These are phyloP conservation scores for Atethmia centrago DNA, from an alignment of 2,888 invertebrate species.

Conservation along the genomic window DNA sequence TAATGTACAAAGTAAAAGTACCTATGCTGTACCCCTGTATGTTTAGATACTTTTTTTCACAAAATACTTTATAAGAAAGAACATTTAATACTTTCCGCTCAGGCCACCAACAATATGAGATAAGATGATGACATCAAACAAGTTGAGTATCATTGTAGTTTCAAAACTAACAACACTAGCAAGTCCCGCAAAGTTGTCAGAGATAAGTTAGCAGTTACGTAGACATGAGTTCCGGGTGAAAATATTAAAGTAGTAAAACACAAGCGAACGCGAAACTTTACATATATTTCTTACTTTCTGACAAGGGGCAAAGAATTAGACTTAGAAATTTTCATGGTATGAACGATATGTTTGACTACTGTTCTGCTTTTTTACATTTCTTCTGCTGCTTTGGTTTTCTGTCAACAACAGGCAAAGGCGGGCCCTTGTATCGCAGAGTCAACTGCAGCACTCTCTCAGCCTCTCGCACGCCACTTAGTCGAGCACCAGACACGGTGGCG, in stretches of 20 bases:
- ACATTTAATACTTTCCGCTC: conserved; percentile 10
- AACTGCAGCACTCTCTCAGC: conserved; percentile 93
- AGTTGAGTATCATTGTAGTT: conserved; percentile 69
- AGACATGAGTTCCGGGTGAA: conserved; percentile 69
- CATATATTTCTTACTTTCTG: conserved; percentile 53
- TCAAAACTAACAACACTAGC: conserved; percentile 74
- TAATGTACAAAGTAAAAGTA: background rate
- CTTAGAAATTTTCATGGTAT: conserved; percentile 16
- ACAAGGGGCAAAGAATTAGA: conserved; percentile 28
- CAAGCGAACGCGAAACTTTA: conserved; percentile 54
- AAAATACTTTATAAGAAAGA: background rate
- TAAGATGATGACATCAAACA: conserved; percentile 53
- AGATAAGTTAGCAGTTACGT: conserved; percentile 69
- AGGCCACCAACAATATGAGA: conserved; percentile 38
- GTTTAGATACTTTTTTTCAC: background rate
- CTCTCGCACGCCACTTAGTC: conserved; percentile 94
- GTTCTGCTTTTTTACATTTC: conserved; percentile 32
- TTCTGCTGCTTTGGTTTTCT: conserved; percentile 31
- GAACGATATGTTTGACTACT: background rate
- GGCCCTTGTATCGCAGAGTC: conserved; percentile 88
- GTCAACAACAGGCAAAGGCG: conserved; percentile 75
- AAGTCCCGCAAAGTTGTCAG: conserved; percentile 70
- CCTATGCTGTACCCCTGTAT: too few species aligned
- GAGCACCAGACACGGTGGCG: conserved; percentile 94
- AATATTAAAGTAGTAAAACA: conserved; percentile 69